Evolutionary conservation across 2,888 invertebrate genomes (phyloP).

Genomic region (Microctonus aethiopoides): DNA sequence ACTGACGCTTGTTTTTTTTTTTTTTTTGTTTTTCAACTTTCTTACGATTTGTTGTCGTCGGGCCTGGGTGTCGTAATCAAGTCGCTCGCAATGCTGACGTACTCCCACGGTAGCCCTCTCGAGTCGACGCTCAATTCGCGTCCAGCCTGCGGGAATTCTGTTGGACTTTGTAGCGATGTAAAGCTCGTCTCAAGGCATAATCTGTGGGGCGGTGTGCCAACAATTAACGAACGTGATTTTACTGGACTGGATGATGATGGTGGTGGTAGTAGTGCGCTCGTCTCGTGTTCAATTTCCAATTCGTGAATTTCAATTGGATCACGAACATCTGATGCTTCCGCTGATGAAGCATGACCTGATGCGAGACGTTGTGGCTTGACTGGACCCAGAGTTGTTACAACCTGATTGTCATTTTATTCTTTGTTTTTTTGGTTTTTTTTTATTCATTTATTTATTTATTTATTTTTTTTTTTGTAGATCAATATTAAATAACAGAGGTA

Average conservation of each 20-base stretch:
- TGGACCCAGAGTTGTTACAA: slow-evolving; percentile 83
- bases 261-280: slow-evolving; percentile 67
- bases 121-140: slow-evolving; percentile 64
- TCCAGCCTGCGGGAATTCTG: slow-evolving; percentile 60
- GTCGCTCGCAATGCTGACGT: slow-evolving; percentile 65
- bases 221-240: slow-evolving; percentile 60
- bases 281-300: slow-evolving; percentile 59
- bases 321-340: slow-evolving; percentile 55
- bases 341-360: slow-evolving; percentile 57
- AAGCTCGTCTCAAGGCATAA: slow-evolving; percentile 82
- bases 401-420: slow-evolving; percentile 66
- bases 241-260: slow-evolving; percentile 69
- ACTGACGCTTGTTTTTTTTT: neutral
- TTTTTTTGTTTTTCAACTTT: slow-evolving; percentile 27
- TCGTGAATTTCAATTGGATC: slow-evolving; percentile 55
- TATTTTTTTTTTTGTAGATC: slow-evolving; percentile 6
- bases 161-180: slow-evolving; percentile 74
- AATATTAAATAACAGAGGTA: neutral
- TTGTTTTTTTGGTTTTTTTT: slow-evolving; percentile 12
- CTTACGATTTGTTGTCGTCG: slow-evolving; percentile 61
- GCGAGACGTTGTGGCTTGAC: slow-evolving; percentile 78
- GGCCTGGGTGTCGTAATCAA: slow-evolving; percentile 57
- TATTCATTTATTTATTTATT: too few species aligned
- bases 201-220: slow-evolving; percentile 62
- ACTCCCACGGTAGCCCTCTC: slow-evolving; percentile 68